Base-by-base conservation (phyloP, 30 jellyfish, hydroid and myxozoan genomes). In the Chironex yamaguchii region DNA sequence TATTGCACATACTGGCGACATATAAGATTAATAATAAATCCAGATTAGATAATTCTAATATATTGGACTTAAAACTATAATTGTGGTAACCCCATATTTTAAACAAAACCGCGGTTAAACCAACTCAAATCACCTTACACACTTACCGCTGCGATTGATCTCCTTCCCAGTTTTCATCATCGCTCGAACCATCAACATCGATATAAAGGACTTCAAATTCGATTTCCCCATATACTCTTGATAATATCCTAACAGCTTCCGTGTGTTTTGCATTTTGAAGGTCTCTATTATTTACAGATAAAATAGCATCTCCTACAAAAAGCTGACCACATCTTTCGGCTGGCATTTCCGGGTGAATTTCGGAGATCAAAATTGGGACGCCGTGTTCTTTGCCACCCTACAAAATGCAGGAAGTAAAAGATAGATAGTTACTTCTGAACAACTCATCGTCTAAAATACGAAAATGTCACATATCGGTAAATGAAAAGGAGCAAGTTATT, bases 371-470 rank as follows among this genome's bases (percentile, higher is more conserved):
- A 34, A 94, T 89, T 30, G 99, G 99, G 21, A 94, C 97, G 48
- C 99, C 99, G 54, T 94, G 99, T 81, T 94, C 99, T 83, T 85
- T 94, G 2, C 99, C 99, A 29, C 99, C 99, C 99, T 94, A 4
- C 1, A 76, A 52, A 51, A 22, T n/a, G n/a, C n/a, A n/a, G n/a
- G n/a, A n/a, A n/a, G n/a, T n/a, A n/a, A n/a, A n/a, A n/a, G n/a
- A n/a, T n/a, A n/a, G n/a, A n/a, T n/a, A n/a, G n/a, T n/a, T n/a
- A n/a, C n/a, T n/a, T n/a, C n/a, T n/a, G n/a, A n/a, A n/a, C n/a
- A n/a, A n/a, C n/a, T n/a, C n/a, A n/a, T n/a, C n/a, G n/a, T n/a
- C n/a, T n/a, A n/a, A n/a, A n/a, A n/a, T n/a, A n/a, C n/a, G n/a
- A n/a, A n/a, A n/a, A n/a, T n/a, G n/a, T n/a, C n/a, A n/a, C n/a